Conservation (phyloP, 2,888 invertebrate genomes). For the Cosmia trapezina region DNA sequence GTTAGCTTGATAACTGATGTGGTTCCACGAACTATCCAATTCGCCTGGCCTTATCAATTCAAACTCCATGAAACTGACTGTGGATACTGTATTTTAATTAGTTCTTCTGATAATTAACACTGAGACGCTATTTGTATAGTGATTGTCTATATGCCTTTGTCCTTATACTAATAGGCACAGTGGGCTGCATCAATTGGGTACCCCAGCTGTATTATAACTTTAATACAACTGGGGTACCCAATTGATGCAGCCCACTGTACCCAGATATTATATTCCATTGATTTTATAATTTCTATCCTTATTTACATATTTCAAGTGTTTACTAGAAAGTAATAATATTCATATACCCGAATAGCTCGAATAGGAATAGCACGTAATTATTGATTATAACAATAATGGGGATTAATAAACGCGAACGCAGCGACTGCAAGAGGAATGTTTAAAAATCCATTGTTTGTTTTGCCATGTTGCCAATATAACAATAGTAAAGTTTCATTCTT, state of each 20-base stretch:
- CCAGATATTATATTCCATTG: not conserved
- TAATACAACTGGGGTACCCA: no score
- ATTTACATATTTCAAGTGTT: not conserved
- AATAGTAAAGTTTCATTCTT: not conserved
- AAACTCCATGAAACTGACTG: conserved; percentile 22
- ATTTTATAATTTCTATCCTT: not conserved
- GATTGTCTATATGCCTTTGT: not conserved
- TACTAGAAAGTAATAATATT: not conserved
- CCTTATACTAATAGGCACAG: not conserved
- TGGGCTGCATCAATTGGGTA: no score
- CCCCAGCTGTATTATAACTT: no score
- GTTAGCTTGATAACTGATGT: conserved; percentile 27
- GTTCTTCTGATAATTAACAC: not conserved
- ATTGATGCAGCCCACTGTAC: no score
- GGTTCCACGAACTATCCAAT: conserved; percentile 46
- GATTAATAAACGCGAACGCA: not conserved
- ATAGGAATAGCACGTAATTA: not conserved
- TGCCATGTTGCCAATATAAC: not conserved
- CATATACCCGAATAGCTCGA: not conserved
- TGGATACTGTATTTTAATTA: not conserved
- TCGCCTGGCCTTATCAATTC: conserved; percentile 34
- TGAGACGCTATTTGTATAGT: not conserved
- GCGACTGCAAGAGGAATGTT: not conserved
- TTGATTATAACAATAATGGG: not conserved
- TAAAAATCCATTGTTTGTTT: not conserved